Conservation (phyloP, 2,113 vertebrate genomes). For the Rhabdomys dilectus region DNA sequence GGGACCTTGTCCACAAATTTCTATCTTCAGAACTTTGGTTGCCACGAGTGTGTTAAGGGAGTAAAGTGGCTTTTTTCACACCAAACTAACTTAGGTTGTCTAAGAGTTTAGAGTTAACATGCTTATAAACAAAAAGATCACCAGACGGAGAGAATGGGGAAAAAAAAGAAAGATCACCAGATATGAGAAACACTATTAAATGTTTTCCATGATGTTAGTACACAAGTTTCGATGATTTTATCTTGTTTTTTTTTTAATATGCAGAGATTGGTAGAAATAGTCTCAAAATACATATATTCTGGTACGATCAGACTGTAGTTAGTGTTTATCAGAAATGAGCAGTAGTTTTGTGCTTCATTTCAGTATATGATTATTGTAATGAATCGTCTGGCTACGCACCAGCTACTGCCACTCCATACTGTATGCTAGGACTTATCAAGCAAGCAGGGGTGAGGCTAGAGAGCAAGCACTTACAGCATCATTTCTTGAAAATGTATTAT, state of each 20-base stretch:
- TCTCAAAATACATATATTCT: background rate
- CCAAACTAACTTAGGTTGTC: conserved; percentile 48
- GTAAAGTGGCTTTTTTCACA: conserved; percentile 59
- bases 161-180: background rate
- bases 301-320: background rate
- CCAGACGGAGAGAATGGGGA: background rate
- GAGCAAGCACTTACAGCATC: background rate
- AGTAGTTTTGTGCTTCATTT: background rate
- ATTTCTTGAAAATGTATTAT: background rate
- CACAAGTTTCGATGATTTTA: background rate
- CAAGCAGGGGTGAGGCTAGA: background rate
- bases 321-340: background rate
- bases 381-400: background rate
- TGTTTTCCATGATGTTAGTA: background rate
- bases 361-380: background rate
- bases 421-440: background rate
- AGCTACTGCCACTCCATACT: background rate
- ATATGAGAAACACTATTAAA: background rate
- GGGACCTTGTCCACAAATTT: conserved; percentile 75
- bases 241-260: conserved; percentile 29
- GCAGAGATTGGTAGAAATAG: background rate
- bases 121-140: background rate
- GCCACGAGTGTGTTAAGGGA: conserved; percentile 43
- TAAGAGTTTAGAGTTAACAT: conserved; percentile 54
- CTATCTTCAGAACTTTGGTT: conserved; percentile 64